Percentiles rank a stretch among this genome's conserved stretches.
Conservation (phyloP, 2,113 vertebrate species). For the Colossoma macropomum region DNA sequence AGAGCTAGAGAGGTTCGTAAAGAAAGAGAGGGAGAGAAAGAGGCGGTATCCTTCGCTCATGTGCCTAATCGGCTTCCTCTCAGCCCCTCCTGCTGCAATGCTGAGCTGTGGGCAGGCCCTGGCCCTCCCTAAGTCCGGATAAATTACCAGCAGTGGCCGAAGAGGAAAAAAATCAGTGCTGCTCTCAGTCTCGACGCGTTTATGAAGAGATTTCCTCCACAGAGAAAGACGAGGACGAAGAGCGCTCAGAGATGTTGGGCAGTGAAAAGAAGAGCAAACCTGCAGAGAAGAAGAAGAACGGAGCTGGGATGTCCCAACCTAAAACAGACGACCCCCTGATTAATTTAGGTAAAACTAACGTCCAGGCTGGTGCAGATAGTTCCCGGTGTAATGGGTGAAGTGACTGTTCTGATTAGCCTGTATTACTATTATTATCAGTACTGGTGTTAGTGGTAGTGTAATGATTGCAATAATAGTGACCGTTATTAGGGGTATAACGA, state of each 20-base stretch:
- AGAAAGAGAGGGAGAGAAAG: neutral
- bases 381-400: neutral
- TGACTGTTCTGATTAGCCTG: neutral
- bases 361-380: too few species aligned
- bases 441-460: neutral
- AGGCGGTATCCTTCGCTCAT: neutral
- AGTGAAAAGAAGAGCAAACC: constrained; percentile 54
- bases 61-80: neutral
- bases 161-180: neutral
- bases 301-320: constrained; percentile 62
- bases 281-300: constrained; percentile 52
- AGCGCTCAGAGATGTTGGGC: constrained; percentile 62
- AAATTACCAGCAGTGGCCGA: neutral
- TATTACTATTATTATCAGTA: neutral
- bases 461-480: too few species aligned
- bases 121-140: neutral
- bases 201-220: neutral
- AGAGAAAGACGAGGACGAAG: too few species aligned
- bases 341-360: constrained; percentile 67
- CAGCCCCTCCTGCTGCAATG: neutral
- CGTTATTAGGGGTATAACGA: too few species aligned
- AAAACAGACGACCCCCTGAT: constrained; percentile 72
- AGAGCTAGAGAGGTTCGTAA: neutral
- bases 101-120: neutral
- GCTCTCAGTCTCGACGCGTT: neutral